phyloP scores from a whole-genome alignment of 2,888 invertebrate species.

The Apomyelois bistriatella region DNA sequence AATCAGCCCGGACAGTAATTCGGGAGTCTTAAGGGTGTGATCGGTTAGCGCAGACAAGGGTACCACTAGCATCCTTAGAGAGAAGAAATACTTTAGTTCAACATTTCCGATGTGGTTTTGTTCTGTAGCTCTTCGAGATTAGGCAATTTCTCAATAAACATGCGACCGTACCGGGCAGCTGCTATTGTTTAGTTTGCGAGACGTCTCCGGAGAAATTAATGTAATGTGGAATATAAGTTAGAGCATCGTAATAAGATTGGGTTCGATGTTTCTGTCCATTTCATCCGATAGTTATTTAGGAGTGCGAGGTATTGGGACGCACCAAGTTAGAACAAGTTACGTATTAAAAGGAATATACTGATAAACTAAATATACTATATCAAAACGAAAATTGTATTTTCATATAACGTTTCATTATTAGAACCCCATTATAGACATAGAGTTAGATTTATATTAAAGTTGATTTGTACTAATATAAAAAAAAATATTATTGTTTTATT shows the following conservation, averaged over 20 bases:
- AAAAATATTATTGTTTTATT: too few species aligned
- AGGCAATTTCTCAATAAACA: slow-evolving; percentile 77
- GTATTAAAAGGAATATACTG: too few species aligned
- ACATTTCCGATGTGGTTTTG: slow-evolving; percentile 77
- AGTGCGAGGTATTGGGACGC: slow-evolving; percentile 34
- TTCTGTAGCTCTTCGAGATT: slow-evolving; percentile 78
- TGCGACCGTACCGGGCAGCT: slow-evolving; percentile 64
- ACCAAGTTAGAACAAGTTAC: background rate
- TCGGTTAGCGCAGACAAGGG: slow-evolving; percentile 77
- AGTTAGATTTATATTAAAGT: too few species aligned
- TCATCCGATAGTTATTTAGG: slow-evolving; percentile 53
- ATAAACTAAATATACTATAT: too few species aligned
- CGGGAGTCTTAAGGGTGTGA: slow-evolving; percentile 77
- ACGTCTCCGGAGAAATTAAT: slow-evolving; percentile 76
- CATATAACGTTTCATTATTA: too few species aligned
- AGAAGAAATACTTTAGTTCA: slow-evolving; percentile 78
- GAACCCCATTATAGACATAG: too few species aligned
- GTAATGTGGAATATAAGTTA: slow-evolving; percentile 70
- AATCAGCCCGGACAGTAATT: slow-evolving; percentile 78
- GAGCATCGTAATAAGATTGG: slow-evolving; percentile 60
- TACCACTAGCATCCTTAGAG: slow-evolving; percentile 71
- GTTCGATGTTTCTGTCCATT: slow-evolving; percentile 62
- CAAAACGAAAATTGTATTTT: too few species aligned
- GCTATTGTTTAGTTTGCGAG: slow-evolving; percentile 68
- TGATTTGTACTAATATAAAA: too few species aligned